Evolutionary conservation across 2,113 vertebrate species (phyloP).

Genomic region (Sula dactylatra): DNA sequence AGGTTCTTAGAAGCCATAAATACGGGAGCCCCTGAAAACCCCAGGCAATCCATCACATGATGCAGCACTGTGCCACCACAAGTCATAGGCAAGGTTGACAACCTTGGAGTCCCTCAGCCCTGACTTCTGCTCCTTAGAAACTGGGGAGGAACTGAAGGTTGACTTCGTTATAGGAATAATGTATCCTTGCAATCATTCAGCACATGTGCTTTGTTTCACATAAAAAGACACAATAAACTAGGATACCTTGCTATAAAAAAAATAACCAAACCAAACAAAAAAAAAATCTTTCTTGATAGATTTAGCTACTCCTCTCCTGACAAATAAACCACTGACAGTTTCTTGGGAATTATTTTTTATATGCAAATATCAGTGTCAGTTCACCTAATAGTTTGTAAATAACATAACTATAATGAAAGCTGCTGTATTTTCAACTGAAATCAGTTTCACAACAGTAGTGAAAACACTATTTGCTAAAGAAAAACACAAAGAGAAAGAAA

Average conservation of each 20-base stretch:
- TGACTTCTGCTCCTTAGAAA: not conserved
- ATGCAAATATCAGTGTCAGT: not conserved
- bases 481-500: not conserved
- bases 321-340: not conserved
- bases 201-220: not conserved
- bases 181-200: not conserved
- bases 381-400: not conserved
- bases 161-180: not conserved
- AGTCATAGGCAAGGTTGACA: not conserved
- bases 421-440: not conserved
- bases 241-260: not conserved
- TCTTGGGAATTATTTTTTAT: not conserved
- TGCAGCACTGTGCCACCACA: not conserved
- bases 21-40: not conserved
- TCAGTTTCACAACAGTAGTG: not conserved
- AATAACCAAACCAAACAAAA: too few species aligned
- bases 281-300: not conserved
- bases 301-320: not conserved
- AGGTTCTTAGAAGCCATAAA: not conserved
- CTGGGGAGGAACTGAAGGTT: not conserved
- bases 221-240: not conserved
- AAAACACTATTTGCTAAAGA: not conserved
- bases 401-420: not conserved
- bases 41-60: not conserved
- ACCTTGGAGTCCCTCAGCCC: not conserved